Evolutionary conservation across 2,797 vertebrate species (phyloP), one percentile per base, ranked within the genome.

Genomic region (Hippoglossus hippoglossus): DNA sequence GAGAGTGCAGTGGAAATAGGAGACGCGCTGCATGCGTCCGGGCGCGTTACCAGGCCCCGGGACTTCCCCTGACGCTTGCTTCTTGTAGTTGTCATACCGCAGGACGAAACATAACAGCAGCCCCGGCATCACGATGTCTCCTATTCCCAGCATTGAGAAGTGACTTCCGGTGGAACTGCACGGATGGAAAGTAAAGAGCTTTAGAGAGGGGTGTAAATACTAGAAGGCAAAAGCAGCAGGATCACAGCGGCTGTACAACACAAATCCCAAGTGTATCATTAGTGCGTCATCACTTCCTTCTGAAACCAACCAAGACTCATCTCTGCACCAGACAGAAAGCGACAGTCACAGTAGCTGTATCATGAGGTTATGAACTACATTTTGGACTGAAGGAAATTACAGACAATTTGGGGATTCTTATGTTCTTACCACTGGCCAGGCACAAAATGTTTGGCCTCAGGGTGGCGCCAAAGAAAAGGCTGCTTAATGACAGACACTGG

Each of bases 1-100:
- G 84, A 99, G 98, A 77, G 98, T 99, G 94, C 98, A 99, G 94
- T 99, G 98, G 86, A 99, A 99, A 93, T 99, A 99, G 63, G 98
- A 99, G 85, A 99, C 98, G 52, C 97, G 97, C 89, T 99, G 98
- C 98, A 99, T 99, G 67, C 98, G 96, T 13, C 98, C 97, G 0
- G 97, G 95, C 93, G 95, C 93, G 91, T 91, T 92, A 16, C 95
- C 95, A 0, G 95, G 87, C 0, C 96, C 96, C 0, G 95, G 94
- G 11, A 94, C 93, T 63, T 99, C 98, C 0, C 96, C 94, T 0
- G 36, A 96, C 11, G 98, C 97, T 89, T 99, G 97, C 71, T 99
- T 99, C 87, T 99, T 99, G 89, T 99, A 99, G 95, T 99, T 99
- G 87, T 99, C 98, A 0, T 99, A 99, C 34, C 98, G 97, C 70